These are phyloP conservation scores for Meloidogyne hapla DNA, from an alignment of 1,140 invertebrate species.

Conservation along the genomic window DNA sequence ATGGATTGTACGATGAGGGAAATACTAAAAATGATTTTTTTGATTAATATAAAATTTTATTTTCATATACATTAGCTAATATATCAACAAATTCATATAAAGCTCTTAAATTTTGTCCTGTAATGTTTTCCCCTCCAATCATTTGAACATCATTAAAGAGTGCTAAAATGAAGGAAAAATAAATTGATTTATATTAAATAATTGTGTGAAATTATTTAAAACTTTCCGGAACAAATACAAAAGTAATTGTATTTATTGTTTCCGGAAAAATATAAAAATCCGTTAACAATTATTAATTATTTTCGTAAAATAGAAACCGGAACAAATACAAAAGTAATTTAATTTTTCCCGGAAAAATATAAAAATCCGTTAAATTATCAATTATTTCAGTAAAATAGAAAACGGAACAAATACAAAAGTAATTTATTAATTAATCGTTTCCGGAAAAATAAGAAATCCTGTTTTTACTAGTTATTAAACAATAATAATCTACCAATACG, in stretches of 20 bases:
- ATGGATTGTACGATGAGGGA: slow-evolving; percentile 48
- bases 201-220: too few relatives aligned
- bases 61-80: slow-evolving; percentile 51
- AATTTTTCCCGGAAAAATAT: too few relatives aligned
- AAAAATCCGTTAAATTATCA: too few relatives aligned
- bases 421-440: too few relatives aligned
- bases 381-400: too few relatives aligned
- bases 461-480: neutral
- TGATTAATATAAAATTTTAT: neutral
- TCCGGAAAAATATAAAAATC: too few relatives aligned
- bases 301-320: neutral
- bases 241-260: neutral
- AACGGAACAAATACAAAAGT: too few relatives aligned
- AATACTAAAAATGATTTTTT: slow-evolving; percentile 53
- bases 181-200: neutral
- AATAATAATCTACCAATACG: slow-evolving; percentile 17
- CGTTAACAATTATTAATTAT: too few relatives aligned
- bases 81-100: slow-evolving; percentile 58
- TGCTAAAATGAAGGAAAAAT: slow-evolving; percentile 28
- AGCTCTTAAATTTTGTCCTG: slow-evolving; percentile 56
- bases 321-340: neutral
- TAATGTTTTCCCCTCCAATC: slow-evolving; percentile 40
- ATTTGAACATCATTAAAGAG: slow-evolving; percentile 49
- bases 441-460: neutral
- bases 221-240: neutral